Evolutionary conservation across 1,140 invertebrate genomes (phyloP).

Genomic region (Halictus rubicundus): DNA sequence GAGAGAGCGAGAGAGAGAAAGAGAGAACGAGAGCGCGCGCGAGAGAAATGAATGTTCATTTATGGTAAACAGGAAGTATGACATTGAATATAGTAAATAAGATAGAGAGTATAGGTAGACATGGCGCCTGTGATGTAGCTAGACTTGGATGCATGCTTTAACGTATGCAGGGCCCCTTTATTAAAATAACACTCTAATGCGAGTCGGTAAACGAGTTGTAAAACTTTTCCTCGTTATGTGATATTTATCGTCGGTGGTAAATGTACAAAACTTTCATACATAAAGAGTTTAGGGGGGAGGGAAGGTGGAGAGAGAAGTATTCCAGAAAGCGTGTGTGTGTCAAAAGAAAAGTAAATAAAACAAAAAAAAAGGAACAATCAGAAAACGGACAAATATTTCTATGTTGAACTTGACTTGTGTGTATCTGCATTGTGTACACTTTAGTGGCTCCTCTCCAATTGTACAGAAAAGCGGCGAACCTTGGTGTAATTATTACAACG

Average conservation of each 20-base stretch:
- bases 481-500: slow-evolving; percentile 52
- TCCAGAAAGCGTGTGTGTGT: neutral
- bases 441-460: slow-evolving; percentile 50
- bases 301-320: neutral
- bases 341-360: neutral
- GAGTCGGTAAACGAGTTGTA: slow-evolving; percentile 58
- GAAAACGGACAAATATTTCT: slow-evolving; percentile 18
- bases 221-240: slow-evolving; percentile 62
- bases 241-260: slow-evolving; percentile 71
- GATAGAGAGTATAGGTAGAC: slow-evolving; percentile 74
- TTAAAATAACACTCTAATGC: slow-evolving; percentile 50
- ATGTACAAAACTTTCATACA: slow-evolving; percentile 61
- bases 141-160: slow-evolving; percentile 68
- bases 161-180: slow-evolving; percentile 69
- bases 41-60: slow-evolving; percentile 63
- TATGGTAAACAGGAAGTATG: slow-evolving; percentile 57
- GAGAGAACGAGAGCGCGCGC: too few species aligned
- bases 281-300: slow-evolving; percentile 42
- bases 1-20: neutral
- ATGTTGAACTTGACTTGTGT: slow-evolving; percentile 4
- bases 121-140: slow-evolving; percentile 77
- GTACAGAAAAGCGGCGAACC: slow-evolving; percentile 54
- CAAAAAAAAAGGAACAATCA: neutral
- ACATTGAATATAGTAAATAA: slow-evolving; percentile 68
- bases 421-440: slow-evolving; percentile 2